These are phyloP conservation scores for Nerophis lumbriciformis DNA, from an alignment of 2,113 vertebrate genomes.

Conservation along the genomic window DNA sequence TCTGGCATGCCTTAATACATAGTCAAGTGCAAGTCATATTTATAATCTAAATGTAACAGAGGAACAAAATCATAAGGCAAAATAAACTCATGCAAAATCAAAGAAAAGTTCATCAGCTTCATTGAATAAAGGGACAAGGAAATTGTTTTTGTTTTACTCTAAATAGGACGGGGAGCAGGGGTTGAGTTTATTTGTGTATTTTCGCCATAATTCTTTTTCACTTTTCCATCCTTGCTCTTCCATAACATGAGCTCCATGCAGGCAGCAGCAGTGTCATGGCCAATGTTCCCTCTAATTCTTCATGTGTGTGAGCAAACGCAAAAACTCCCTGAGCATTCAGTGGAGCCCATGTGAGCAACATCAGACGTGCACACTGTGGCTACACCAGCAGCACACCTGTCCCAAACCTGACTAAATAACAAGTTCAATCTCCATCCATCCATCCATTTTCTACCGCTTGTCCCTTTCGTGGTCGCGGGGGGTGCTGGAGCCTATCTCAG, in stretches of 20 bases:
- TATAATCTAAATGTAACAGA: constrained; percentile 5
- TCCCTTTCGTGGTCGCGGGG: no score
- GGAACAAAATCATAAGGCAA: constrained; percentile 7
- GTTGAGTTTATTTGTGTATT: constrained; percentile 20
- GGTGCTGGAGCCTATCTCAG: no score
- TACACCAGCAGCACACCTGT: no score
- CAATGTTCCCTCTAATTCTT: no score
- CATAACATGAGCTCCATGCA: constrained; percentile 81
- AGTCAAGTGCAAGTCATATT: not conserved
- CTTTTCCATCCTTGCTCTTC: constrained; percentile 74
- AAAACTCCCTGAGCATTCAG: no score
- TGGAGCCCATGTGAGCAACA: no score
- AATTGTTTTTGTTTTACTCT: not conserved
- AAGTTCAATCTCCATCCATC: no score
- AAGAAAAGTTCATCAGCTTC: constrained; percentile 2
- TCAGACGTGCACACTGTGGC: no score
- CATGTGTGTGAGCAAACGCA: no score
- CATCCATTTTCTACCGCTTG: no score
- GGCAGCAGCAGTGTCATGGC: constrained; percentile 70
- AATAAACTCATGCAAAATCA: constrained; percentile 11
- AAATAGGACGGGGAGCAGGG: no score
- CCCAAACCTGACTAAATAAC: no score
- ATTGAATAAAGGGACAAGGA: not conserved
- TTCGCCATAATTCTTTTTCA: constrained; percentile 51
- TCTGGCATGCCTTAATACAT: not conserved